A percentile compares a stretch with the other conserved stretches of the same genome.
These are phyloP conservation scores for Myanophis thanlyinensis DNA, from an alignment of 2,113 vertebrate genomes.

Conservation along the genomic window DNA sequence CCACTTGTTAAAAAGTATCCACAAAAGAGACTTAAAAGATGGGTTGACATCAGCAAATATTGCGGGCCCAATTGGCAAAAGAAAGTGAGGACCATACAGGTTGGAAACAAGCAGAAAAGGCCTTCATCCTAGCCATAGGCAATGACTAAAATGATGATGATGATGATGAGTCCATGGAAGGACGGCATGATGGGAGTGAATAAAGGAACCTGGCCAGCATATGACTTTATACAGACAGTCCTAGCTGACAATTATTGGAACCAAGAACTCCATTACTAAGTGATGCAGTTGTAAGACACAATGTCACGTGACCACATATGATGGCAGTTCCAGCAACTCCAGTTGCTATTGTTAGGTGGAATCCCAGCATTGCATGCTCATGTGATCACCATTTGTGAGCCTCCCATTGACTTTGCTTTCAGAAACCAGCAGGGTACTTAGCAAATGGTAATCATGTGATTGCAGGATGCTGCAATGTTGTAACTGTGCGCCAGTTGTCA, in stretches of 20 bases:
- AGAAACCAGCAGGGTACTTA: not conserved
- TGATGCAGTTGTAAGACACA: not conserved
- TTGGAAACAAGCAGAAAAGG: too few relatives aligned
- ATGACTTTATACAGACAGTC: not conserved
- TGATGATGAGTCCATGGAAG: not conserved
- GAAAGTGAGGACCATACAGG: too few relatives aligned
- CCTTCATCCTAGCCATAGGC: too few relatives aligned
- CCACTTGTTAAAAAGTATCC: too few relatives aligned
- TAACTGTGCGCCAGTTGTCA: not conserved
- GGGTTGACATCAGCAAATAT: too few relatives aligned
- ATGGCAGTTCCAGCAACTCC: not conserved
- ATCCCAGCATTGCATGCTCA: not conserved
- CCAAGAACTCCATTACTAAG: not conserved
- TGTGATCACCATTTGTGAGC: not conserved
- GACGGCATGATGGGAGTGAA: not conserved
- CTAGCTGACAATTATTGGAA: not conserved
- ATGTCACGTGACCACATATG: not conserved
- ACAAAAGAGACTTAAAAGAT: too few relatives aligned
- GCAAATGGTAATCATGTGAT: not conserved
- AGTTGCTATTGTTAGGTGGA: not conserved
- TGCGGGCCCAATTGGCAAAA: too few relatives aligned
- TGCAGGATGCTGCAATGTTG: not conserved
- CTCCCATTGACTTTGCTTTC: not conserved
- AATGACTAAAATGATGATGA: too few relatives aligned
- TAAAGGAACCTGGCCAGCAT: not conserved